phyloP scores from a whole-genome alignment of 1,140 invertebrate species.

The Drosophila sucinea region DNA sequence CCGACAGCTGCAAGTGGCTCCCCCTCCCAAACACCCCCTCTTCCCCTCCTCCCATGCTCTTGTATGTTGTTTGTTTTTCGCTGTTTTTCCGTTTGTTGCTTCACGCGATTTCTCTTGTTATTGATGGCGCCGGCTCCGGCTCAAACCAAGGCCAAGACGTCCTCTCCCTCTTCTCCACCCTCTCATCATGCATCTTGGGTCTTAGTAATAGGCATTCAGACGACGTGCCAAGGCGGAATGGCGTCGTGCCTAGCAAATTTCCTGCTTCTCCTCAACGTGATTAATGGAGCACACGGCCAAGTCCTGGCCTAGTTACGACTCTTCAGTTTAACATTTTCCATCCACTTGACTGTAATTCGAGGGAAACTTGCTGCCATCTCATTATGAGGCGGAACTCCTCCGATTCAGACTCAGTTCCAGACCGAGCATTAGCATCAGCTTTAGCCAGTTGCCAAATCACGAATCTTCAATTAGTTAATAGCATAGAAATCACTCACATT shows the following conservation, averaged over 20 bases:
- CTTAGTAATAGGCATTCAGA: conserved; percentile 72
- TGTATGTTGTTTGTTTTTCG: conserved; percentile 61
- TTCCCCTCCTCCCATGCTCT: not conserved
- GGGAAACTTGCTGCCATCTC: conserved; percentile 71
- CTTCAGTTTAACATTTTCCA: conserved; percentile 65
- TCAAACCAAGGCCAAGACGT: conserved; percentile 61
- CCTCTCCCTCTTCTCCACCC: not conserved
- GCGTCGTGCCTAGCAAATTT: conserved; percentile 56
- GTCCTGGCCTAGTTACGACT: conserved; percentile 39
- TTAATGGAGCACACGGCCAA: conserved; percentile 59
- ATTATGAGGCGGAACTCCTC: conserved; percentile 50
- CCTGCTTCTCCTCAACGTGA: conserved; percentile 53
- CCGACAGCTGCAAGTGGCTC: conserved; percentile 73
- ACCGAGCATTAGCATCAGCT: not conserved
- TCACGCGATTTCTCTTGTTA: conserved; percentile 63
- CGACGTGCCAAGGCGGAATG: conserved; percentile 69
- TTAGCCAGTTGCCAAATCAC: conserved; percentile 57
- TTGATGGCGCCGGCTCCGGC: conserved; percentile 68
- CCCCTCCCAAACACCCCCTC: not conserved
- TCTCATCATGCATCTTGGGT: conserved; percentile 34
- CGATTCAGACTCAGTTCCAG: conserved; percentile 25
- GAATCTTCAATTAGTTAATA: conserved; percentile 73
- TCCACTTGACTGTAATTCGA: conserved; percentile 76
- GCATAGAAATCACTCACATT: conserved; percentile 56
- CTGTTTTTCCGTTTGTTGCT: conserved; percentile 64